Evolutionary conservation across 2,113 vertebrate species (phyloP).

Genomic region (Ceratotherium simum): DNA sequence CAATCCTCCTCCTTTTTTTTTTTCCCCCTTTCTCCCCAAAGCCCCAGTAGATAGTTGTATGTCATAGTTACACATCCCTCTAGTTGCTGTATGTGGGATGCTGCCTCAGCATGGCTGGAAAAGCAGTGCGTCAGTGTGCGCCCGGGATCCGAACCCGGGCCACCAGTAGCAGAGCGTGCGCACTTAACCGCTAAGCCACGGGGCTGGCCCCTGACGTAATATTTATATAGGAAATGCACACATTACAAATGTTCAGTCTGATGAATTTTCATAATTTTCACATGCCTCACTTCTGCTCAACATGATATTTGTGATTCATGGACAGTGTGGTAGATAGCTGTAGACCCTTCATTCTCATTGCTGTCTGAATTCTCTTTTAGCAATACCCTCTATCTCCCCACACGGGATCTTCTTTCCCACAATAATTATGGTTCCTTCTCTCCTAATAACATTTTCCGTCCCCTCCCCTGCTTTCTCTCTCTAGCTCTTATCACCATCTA

Average conservation of each 20-base stretch:
- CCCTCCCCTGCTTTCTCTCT: neutral
- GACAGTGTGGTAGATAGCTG: neutral
- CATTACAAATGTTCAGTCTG: neutral
- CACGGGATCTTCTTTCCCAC: neutral
- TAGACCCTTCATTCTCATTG: neutral
- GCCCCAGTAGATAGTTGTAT: too few species aligned
- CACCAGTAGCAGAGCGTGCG: too few species aligned
- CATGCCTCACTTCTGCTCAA: neutral
- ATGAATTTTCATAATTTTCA: slow-evolving; percentile 17
- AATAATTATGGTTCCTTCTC: neutral
- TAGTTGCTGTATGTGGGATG: too few species aligned
- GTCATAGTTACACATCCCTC: too few species aligned
- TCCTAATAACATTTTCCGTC: neutral
- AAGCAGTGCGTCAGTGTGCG: too few species aligned
- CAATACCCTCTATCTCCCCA: neutral
- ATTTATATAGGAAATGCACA: neutral
- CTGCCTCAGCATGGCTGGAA: too few species aligned
- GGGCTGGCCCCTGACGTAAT: neutral
- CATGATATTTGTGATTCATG: neutral
- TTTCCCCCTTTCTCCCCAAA: too few species aligned
- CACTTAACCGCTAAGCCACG: too few species aligned
- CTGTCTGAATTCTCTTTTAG: neutral
- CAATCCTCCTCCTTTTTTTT: too few species aligned
- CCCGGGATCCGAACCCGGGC: too few species aligned
- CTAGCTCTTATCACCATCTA: neutral